A percentile compares a stretch with the other conserved stretches of the same genome.
phyloP scores from a whole-genome alignment of 2,113 vertebrate genomes.

The Rattus rattus region DNA sequence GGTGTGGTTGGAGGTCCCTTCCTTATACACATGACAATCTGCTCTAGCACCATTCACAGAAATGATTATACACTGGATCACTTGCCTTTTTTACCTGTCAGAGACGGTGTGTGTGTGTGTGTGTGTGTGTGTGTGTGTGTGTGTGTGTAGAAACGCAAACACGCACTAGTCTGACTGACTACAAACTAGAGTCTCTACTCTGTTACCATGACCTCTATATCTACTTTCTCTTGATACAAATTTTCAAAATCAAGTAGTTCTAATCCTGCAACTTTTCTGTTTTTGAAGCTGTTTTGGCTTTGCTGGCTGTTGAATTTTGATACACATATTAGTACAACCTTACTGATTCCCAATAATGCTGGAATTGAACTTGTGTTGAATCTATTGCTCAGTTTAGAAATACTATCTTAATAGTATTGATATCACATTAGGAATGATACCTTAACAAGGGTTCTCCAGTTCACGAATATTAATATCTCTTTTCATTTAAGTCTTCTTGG shows the following conservation, averaged over 20 bases:
- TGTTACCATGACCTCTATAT: not conserved
- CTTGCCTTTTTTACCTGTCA: not conserved
- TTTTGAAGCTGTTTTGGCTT: conserved; percentile 23
- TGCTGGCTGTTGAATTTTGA: not conserved
- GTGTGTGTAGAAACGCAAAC: no score
- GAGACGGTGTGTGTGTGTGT: not conserved
- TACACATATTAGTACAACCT: conserved; percentile 13
- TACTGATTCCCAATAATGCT: not conserved
- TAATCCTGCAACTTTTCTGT: not conserved
- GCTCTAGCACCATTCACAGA: not conserved
- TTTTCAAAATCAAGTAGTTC: conserved; percentile 37
- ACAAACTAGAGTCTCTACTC: not conserved
- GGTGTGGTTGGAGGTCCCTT: not conserved
- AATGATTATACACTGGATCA: not conserved
- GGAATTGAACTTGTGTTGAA: not conserved
- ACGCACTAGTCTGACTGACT: not conserved
- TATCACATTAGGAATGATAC: not conserved
- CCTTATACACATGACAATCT: not conserved
- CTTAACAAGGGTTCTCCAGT: not conserved
- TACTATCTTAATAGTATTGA: not conserved
- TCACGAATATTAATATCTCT: not conserved
- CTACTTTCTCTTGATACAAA: not conserved
- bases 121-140: no score
- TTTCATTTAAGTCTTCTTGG: not conserved
- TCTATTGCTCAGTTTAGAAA: not conserved